Evolutionary conservation across 1,140 invertebrate species (phyloP), one percentile per base, ranked within the genome.

Genomic region (Mactra quadrangularis): DNA sequence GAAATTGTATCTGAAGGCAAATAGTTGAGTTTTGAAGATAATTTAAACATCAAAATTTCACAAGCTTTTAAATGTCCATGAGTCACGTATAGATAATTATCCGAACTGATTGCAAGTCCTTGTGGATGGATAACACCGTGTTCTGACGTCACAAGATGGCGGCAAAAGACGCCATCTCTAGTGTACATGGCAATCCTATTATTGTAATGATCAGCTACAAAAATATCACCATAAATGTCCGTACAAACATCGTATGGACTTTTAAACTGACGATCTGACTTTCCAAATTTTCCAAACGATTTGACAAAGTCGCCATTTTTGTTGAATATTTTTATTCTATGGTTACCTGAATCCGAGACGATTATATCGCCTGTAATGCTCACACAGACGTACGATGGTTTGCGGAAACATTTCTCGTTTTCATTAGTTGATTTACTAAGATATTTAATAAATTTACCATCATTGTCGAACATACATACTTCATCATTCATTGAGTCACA

Each of bases 171-270:
- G 15, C 89, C 89, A 9, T 72, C 41, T 19, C 66, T 41, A 19
- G 70, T 75, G 53, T 90, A 88, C 71, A 85, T 71, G 13, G 85
- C 85, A 13, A 90, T 78, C 0, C 97, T 95, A 93, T 98, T 97
- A 91, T 99, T 98, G 87, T 97, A 96, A 83, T 97, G 95, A 92
- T 98, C 97, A 1, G 97, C 96, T 0, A 99, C 95, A 17, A 97
- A 94, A 19, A 98, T 95, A 84, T 97, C 94, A 0, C 97, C 96
- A 62, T 95, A 94, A 53, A 94, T 94, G 90, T 98, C 96, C 35
- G 96, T 96, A 79, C 96, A 96, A 3, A 98, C 94, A 0, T 97
- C 98, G 97, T 97, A 98, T 0, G 98, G 97, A 57, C 96, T 94
- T 85, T 96, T 97, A 6, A 97, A 93, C 89, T 97, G 95, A 0